Conservation (phyloP, 92 coral and sea anemone species). For the Zoanthus sansibaricus region DNA sequence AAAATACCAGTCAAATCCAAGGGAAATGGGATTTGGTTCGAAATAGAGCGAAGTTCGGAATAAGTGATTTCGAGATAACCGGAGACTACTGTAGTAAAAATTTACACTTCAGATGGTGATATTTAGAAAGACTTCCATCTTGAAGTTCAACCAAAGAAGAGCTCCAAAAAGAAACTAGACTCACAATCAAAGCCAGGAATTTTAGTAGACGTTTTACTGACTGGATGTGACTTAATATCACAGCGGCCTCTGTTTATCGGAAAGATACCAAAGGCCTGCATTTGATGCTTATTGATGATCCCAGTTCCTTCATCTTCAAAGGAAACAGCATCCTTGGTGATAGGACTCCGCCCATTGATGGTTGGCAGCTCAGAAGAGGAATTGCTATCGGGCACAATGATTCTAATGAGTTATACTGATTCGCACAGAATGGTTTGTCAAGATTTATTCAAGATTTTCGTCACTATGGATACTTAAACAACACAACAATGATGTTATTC, state of each 20-base stretch:
- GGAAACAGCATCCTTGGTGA: constrained; percentile 77
- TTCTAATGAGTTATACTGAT: too few species aligned
- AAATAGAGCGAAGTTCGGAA: too few species aligned
- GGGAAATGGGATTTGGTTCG: too few species aligned
- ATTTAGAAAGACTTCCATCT: constrained; percentile 68
- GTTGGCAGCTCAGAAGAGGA: constrained; percentile 71
- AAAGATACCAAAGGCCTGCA: constrained; percentile 67
- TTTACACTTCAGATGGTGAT: constrained; percentile 50
- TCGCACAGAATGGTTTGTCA: too few species aligned
- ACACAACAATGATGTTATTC: not conserved
- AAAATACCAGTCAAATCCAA: too few species aligned
- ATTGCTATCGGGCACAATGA: constrained; percentile 25
- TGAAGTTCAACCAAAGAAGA: constrained; percentile 59
- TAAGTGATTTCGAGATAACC: too few species aligned
- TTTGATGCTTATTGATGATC: constrained; percentile 51
- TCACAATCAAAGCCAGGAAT: constrained; percentile 62
- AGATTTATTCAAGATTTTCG: too few species aligned
- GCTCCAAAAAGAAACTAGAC: constrained; percentile 22
- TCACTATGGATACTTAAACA: too few species aligned
- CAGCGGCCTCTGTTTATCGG: constrained; percentile 65
- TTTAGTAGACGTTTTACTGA: constrained; percentile 69
- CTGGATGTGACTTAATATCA: constrained; percentile 79
- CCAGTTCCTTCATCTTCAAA: constrained; percentile 56
- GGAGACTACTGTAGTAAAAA: too few species aligned
- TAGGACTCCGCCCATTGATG: constrained; percentile 72